Evolutionary conservation across 2,888 invertebrate species (phyloP), one percentile per base, ranked within the genome.

Genomic region (Sericinus montela): DNA sequence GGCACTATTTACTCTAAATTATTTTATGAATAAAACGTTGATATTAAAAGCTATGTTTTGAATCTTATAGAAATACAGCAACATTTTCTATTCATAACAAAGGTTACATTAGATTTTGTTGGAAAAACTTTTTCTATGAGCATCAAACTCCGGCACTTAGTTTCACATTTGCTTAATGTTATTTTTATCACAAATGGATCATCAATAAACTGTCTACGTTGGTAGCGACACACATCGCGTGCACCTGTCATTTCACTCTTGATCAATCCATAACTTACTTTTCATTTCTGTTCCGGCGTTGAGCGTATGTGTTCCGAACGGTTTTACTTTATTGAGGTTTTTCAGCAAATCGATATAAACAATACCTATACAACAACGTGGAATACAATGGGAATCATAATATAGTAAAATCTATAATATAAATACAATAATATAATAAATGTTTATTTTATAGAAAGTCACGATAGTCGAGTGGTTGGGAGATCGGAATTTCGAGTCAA

Each of bases 221-320:
- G 39, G 13, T 13, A 25, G 13, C 36, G 45, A 52, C 35, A 40
- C 25, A 34, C 37, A 48, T 62, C 51, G 60, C 61, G 60, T 63
- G 63, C 56, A 46, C 16, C 55, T 50, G 48, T 57, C 56, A 62
- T 65, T 67, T 65, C 60, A 59, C 62, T 66, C 58, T 64, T 62
- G 47, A 53, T 53, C 57, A 52, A 53, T 55, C 40, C 48, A 51
- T 54, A 56, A 58, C 57, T 62, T 52, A 58, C 55, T 63, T 64
- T 68, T 68, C 62, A 63, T 67, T 67, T 65, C 64, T 63, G 55
- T 58, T 45, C 52, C 57, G 53, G 49, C 42, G 35, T 45, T 25
- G 16, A 44, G 25, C 25, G 34, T 28, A 38, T 14, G 47, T 32
- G 28, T 35, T 35, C 14, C 40, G 19, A 32, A 34, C 34, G 34